A percentile compares a stretch with the other conserved stretches of the same genome.
Conservation (phyloP, 92 coral and sea anemone genomes). For the Anthopleura xanthogrammica region DNA sequence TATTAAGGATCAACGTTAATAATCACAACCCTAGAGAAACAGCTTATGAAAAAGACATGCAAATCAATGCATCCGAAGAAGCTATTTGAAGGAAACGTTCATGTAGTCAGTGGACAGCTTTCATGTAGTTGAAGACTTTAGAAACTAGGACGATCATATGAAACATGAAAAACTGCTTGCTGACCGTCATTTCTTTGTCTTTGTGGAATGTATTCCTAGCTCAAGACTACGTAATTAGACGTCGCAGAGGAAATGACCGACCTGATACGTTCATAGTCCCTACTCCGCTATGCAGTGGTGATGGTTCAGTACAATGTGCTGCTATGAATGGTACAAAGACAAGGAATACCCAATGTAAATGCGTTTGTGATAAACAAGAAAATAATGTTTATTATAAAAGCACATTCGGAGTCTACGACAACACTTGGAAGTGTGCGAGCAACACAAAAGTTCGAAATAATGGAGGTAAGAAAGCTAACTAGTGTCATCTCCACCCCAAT, state of each 20-base stretch:
- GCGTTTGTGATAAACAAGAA: background rate
- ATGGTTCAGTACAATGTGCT: background rate
- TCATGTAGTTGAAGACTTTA: background rate
- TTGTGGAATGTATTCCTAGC: background rate
- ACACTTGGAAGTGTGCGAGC: background rate
- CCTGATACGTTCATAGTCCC: background rate
- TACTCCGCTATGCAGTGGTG: background rate
- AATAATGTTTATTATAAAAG: no score
- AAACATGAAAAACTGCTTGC: background rate
- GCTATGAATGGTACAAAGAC: background rate
- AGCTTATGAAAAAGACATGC: no score
- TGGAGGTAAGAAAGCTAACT: background rate
- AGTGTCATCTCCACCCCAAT: no score
- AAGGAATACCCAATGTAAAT: background rate
- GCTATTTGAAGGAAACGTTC: no score
- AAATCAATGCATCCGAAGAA: no score
- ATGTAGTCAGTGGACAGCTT: background rate
- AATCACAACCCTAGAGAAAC: no score
- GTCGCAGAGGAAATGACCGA: background rate
- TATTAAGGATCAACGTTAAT: no score
- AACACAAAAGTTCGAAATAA: background rate
- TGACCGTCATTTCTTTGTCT: background rate
- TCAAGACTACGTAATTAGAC: background rate
- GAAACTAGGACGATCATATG: background rate
- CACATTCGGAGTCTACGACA: background rate